phyloP scores from a whole-genome alignment of 2,797 vertebrate genomes.

The Oryzias sinensis region DNA sequence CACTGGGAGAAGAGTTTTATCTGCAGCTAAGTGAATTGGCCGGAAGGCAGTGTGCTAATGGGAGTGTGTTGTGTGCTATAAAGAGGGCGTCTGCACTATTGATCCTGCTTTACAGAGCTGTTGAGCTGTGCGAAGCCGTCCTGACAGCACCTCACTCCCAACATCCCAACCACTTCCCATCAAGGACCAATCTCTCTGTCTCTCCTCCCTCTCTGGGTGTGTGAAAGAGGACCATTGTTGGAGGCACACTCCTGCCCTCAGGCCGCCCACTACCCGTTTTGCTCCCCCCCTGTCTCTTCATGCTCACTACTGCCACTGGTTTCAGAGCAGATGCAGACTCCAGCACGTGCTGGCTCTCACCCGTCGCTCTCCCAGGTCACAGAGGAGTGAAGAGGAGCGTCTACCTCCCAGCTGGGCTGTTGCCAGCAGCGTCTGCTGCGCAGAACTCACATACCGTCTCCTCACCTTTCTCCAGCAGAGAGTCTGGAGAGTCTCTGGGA shows the following conservation, averaged over 20 bases:
- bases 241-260: slow-evolving; percentile 86
- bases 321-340: slow-evolving; percentile 82
- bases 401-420: slow-evolving; percentile 57
- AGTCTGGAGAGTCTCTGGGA: slow-evolving; percentile 76
- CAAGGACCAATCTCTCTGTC: slow-evolving; percentile 46
- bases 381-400: slow-evolving; percentile 84
- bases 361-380: slow-evolving; percentile 84
- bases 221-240: slow-evolving; percentile 88
- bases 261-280: slow-evolving; percentile 78
- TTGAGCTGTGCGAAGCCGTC: slow-evolving; percentile 65
- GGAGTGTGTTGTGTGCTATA: slow-evolving; percentile 60
- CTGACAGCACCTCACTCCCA: slow-evolving; percentile 60
- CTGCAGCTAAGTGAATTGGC: slow-evolving; percentile 60
- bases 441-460: slow-evolving; percentile 61
- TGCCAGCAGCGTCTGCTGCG: slow-evolving; percentile 49
- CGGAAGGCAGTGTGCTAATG: slow-evolving; percentile 65
- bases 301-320: slow-evolving; percentile 44
- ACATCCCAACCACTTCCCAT: slow-evolving; percentile 54
- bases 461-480: slow-evolving; percentile 69
- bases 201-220: slow-evolving; percentile 55
- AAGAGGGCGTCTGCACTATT: slow-evolving; percentile 56
- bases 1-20: slow-evolving; percentile 47
- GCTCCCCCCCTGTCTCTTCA: slow-evolving; percentile 40
- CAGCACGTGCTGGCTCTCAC: slow-evolving; percentile 74
- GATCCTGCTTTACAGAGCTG: slow-evolving; percentile 74